A percentile compares a stretch with the other conserved stretches of the same genome.
Evolutionary conservation across 2,113 vertebrate species (phyloP).

Genomic region (Cnemophilus loriae): DNA sequence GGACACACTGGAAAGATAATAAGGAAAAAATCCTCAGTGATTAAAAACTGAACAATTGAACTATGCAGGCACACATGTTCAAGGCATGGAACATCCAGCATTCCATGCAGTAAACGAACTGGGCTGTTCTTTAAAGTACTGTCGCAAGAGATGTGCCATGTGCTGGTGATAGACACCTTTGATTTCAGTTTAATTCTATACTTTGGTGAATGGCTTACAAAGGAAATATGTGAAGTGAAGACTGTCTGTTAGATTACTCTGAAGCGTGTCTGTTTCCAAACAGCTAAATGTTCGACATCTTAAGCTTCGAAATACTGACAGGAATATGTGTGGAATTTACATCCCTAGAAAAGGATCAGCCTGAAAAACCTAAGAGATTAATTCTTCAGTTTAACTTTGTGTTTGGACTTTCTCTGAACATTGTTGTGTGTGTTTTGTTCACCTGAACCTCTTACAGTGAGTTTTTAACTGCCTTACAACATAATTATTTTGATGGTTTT

Average conservation of each 20-base stretch:
- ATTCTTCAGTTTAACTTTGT: background rate
- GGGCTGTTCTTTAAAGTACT: background rate
- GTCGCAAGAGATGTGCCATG: accelerated
- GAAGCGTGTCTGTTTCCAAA: background rate
- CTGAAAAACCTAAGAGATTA: background rate
- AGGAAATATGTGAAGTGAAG: background rate
- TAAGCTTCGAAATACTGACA: background rate
- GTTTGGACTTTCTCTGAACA: background rate
- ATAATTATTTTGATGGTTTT: constrained; percentile 9
- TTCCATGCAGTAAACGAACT: background rate
- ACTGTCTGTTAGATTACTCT: background rate
- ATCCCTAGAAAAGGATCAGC: background rate
- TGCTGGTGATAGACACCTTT: background rate
- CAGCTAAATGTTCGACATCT: background rate
- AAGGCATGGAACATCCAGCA: background rate
- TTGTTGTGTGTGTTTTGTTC: background rate
- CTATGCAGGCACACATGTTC: background rate
- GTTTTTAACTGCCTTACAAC: background rate
- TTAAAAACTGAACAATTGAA: background rate
- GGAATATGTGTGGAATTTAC: background rate
- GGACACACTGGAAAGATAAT: background rate
- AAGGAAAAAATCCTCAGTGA: background rate
- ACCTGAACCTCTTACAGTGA: background rate
- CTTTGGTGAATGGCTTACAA: background rate
- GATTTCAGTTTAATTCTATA: background rate